Conservation (phyloP, 2,113 vertebrate genomes). For the Campylomormyrus tamandua region DNA sequence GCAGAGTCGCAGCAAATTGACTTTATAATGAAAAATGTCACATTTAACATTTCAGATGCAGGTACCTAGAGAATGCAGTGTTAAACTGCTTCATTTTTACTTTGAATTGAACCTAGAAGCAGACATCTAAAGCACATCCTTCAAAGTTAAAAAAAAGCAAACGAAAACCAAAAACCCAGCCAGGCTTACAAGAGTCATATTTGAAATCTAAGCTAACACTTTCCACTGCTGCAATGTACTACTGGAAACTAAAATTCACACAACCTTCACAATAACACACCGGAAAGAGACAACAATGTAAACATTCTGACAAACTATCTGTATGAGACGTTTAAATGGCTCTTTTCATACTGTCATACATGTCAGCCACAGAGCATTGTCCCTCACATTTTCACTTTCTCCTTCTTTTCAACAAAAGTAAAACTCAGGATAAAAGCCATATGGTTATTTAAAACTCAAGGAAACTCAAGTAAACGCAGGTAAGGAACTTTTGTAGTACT, state of each 20-base stretch:
- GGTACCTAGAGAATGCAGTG: conserved; percentile 47
- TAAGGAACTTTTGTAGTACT: neutral
- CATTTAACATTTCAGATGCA: neutral
- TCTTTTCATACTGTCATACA: conserved; percentile 40
- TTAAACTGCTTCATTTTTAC: conserved; percentile 20
- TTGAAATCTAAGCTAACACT: conserved; percentile 37
- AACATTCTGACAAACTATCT: conserved; percentile 24
- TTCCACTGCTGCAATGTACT: conserved; percentile 36
- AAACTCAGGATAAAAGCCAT: conserved; percentile 18
- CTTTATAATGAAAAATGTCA: neutral
- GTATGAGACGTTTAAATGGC: conserved; percentile 39
- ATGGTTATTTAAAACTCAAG: neutral
- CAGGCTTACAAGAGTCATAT: conserved; percentile 26
- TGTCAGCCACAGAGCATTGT: conserved; percentile 33
- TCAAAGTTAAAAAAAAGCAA: conserved; percentile 19
- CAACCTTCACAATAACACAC: conserved; percentile 25
- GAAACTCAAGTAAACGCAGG: neutral
- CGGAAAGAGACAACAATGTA: conserved; percentile 38
- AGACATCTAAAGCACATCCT: conserved; percentile 20
- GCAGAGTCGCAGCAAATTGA: neutral
- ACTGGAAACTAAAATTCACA: conserved; percentile 18
- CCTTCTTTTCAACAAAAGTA: conserved; percentile 31
- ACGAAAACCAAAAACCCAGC: neutral
- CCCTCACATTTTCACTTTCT: neutral
- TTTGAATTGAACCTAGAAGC: conserved; percentile 14